Evolutionary conservation across 2,113 vertebrate species (phyloP).

Genomic region (Daphoenositta chrysoptera): DNA sequence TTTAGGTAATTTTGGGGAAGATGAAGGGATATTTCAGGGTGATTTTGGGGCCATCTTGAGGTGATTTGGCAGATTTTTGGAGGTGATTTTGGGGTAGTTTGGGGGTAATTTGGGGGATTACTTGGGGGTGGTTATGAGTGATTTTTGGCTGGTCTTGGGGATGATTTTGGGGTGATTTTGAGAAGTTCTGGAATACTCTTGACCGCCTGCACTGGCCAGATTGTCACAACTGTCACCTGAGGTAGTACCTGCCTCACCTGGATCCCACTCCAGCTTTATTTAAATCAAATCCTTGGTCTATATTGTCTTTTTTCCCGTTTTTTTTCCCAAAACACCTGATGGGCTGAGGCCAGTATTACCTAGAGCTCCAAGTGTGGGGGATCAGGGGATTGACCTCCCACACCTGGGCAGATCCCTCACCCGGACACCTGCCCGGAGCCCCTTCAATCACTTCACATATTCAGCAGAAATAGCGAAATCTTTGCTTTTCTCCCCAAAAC

Average conservation of each 20-base stretch:
- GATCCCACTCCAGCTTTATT: not conserved
- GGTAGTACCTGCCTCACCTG: not conserved
- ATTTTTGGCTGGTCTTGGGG: not conserved
- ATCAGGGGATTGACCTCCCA: not conserved
- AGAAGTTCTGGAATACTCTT: not conserved
- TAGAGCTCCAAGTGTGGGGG: not conserved
- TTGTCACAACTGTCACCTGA: accelerated
- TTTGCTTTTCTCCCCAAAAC: not conserved
- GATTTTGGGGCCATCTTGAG: not conserved
- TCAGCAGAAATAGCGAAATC: not conserved
- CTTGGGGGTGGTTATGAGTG: not conserved
- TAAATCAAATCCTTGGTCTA: not conserved
- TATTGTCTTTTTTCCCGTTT: not conserved
- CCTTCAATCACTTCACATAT: not conserved
- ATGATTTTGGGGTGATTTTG: not conserved
- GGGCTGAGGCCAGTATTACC: not conserved
- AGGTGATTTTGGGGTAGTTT: not conserved
- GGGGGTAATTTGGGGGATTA: not conserved
- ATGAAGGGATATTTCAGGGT: not conserved
- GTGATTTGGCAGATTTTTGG: not conserved
- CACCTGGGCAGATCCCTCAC: not conserved
- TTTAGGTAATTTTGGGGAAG: not conserved
- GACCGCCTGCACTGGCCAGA: not conserved
- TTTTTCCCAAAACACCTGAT: not conserved
- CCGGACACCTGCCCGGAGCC: not conserved